phyloP scores from a whole-genome alignment of 2,797 vertebrate genomes.

The Scyliorhinus canicula region DNA sequence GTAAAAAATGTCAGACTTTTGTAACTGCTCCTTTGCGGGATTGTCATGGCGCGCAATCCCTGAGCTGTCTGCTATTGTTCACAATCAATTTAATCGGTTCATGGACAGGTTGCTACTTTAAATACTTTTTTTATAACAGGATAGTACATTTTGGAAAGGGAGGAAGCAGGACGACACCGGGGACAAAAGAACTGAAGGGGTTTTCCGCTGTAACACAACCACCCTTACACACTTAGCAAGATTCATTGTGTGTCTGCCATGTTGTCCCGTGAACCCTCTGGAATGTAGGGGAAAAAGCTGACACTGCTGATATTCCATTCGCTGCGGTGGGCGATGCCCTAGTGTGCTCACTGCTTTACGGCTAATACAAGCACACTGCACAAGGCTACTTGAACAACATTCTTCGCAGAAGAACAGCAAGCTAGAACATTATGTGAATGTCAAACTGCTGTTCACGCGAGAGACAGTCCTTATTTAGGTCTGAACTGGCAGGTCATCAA shows the following conservation, averaged over 20 bases:
- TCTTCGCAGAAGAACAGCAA: background rate
- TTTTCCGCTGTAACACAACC: background rate
- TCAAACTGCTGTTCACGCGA: constrained; percentile 7
- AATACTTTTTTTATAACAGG: background rate
- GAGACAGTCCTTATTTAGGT: constrained; percentile 10
- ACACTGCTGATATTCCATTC: background rate
- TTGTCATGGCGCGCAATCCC: background rate
- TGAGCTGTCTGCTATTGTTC: background rate
- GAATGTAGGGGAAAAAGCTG: background rate
- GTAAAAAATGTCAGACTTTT: background rate
- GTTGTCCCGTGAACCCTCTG: background rate
- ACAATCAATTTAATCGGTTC: background rate
- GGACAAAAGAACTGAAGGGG: background rate
- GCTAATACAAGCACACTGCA: background rate
- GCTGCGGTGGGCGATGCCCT: background rate
- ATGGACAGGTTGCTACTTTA: background rate
- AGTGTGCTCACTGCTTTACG: background rate
- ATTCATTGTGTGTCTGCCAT: background rate
- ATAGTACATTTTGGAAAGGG: background rate
- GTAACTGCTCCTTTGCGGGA: no score
- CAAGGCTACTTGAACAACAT: background rate
- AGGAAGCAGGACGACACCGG: background rate
- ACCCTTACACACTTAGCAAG: background rate
- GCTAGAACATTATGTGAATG: background rate
- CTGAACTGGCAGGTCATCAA: background rate